Evolutionary conservation across 2,888 invertebrate species (phyloP), one percentile per base, ranked within the genome.

Genomic region (Elysia crispata): DNA sequence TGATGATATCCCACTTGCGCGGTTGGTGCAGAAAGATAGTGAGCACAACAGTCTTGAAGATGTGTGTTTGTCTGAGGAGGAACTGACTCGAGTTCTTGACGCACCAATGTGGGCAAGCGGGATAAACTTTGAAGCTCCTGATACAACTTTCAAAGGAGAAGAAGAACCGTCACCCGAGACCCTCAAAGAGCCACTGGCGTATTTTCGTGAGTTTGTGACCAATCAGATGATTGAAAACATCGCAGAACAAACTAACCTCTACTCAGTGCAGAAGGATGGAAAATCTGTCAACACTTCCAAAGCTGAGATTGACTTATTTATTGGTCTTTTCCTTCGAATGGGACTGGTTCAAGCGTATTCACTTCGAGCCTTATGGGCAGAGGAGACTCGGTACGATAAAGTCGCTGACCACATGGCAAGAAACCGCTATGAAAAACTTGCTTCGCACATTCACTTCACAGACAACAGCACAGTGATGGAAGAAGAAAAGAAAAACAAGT

Each of bases 311-410:
- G 3, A 62, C 74, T 49, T 74, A 33, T 66, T 79, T n/a, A 77
- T 84, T 57, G 83, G 84, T 1, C 76, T 83, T 66, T 81, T 75
- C 49, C 70, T 83, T n/a, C 73, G 72, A 23, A 84, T 84, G 84
- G 83, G 83, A 20, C 30, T 84, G 50, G 69, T 79, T 18, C 66
- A 75, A 67, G 78, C 77, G 75, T 79, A 69, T 57, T 33, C 70
- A 33, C 67, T 77, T 13, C n/a, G 73, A 25, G 67, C 76, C 18
- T 83, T 77, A 41, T 84, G 84, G 83, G 81, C 77, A 15, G n/a
- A n/a, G n/a, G n/a, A n/a, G n/a, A n/a, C n/a, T n/a, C 73, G 82
- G 11, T 80, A 69, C 67, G 70, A 20, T 5, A 62, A 23, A 28
- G 77, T 84, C 5, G 82, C 84, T 23, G 80, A 80, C 69, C 72